Evolutionary conservation across 2,113 vertebrate species (phyloP).

Genomic region (Sitta europaea): DNA sequence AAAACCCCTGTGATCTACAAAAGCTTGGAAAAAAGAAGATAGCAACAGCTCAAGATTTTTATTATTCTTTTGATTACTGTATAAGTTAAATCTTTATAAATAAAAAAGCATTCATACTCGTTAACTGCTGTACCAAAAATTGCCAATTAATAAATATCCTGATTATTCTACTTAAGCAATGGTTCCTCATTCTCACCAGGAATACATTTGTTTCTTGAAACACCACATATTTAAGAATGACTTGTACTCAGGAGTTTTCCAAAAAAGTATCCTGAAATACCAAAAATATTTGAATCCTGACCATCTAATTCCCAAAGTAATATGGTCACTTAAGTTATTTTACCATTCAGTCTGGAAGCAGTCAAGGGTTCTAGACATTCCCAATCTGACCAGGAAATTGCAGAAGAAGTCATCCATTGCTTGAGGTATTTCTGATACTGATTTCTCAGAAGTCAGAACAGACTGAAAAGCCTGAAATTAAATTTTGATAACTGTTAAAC

Average conservation of each 20-base stretch:
- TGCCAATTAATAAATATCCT: neutral
- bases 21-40: neutral
- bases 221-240: neutral
- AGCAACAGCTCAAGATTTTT: neutral
- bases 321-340: neutral
- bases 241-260: neutral
- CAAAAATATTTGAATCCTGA: neutral
- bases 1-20: neutral
- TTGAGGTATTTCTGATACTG: slow-evolving; percentile 55
- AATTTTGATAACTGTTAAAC: neutral
- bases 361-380: slow-evolving; percentile 86
- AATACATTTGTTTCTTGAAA: neutral
- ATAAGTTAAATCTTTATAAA: neutral
- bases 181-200: neutral
- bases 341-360: slow-evolving; percentile 93
- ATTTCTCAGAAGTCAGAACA: slow-evolving; percentile 14
- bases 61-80: neutral
- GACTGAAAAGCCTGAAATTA: slow-evolving; percentile 65
- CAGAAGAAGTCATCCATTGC: slow-evolving; percentile 83
- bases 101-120: neutral
- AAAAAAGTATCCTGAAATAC: neutral
- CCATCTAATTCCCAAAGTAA: neutral
- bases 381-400: slow-evolving; percentile 85
- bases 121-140: neutral
- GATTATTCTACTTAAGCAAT: neutral